Evolutionary conservation across 2,113 vertebrate species (phyloP).

Genomic region (Scortum barcoo): DNA sequence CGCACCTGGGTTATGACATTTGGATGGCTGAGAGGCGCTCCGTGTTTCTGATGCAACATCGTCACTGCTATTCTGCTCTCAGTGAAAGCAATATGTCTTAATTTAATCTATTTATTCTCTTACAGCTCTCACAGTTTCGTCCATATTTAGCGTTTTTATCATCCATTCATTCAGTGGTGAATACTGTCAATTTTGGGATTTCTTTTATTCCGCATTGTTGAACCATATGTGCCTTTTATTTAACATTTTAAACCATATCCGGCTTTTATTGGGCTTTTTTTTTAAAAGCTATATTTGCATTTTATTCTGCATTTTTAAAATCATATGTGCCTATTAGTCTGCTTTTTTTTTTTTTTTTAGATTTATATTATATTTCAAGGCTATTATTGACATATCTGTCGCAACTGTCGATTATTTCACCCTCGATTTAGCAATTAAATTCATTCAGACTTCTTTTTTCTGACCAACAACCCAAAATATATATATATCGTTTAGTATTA

Average conservation of each 20-base stretch:
- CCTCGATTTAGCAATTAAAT: not conserved
- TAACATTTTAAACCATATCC: no score
- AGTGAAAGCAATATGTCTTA: accelerated
- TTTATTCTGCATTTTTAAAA: not conserved
- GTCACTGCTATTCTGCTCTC: not conserved
- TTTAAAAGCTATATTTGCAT: not conserved
- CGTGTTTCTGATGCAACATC: conserved; percentile 67
- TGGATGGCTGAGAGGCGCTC: not conserved
- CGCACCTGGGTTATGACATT: no score
- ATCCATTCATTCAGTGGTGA: not conserved
- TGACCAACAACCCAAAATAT: no score
- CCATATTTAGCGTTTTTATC: not conserved
- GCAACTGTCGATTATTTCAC: not conserved
- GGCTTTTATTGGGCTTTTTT: no score
- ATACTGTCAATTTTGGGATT: not conserved
- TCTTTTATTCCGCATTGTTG: no score
- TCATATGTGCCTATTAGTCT: not conserved
- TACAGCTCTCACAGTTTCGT: not conserved
- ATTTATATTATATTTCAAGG: no score
- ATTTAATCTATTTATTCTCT: not conserved
- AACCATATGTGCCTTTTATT: not conserved
- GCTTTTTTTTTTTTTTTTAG: not conserved
- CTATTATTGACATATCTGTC: no score
- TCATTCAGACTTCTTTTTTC: no score
- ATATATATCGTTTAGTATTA: no score